Evolutionary conservation across 2,888 invertebrate species (phyloP), one percentile per base, ranked within the genome.

Genomic region (Spodoptera picta): DNA sequence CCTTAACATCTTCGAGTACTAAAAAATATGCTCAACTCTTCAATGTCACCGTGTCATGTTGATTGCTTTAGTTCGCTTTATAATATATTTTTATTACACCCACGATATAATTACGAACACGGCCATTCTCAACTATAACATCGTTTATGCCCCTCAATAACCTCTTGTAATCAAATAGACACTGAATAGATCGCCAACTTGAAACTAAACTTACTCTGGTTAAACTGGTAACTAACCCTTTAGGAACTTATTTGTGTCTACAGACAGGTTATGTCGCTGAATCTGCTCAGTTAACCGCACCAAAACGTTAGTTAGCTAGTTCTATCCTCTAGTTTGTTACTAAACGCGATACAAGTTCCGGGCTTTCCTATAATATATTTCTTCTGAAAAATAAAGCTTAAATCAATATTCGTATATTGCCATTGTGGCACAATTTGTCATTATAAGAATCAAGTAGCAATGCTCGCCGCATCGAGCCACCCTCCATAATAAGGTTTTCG

Each of bases 1-100:
- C 73, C 77, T 81, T 68, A 66, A 66, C 83, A 81, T 84, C 81
- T 82, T 77, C 68, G 48, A 73, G 79, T 77, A 83, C 78, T 85
- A 82, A 85, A 85, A 87, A 83, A 64, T 82, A 83, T 79, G 67
- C 76, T 86, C 75, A 83, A 87, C 83, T 81, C 81, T 86, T 84
- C 86, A 85, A 74, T 85, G 79, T 66, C 77, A 59, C 68, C 77
- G 66, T 72, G 69, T 81, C 77, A 69, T 77, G 77, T 75, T 83
- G 75, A 85, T 84, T 82, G 81, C 79, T 75, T 79, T 73, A 69
- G 78, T 84, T 64, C 12, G 6, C 9, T 64, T 85, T 81, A 83
- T 79, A 84, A 83, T 79, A 77, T 71, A 83, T 85, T 86, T 83
- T 74, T 80, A 58, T 68, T 54, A 56, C 50, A 71, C 69, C 73